These are phyloP conservation scores for Tupaia tana DNA, from an alignment of 2,113 vertebrate species.

Conservation along the genomic window DNA sequence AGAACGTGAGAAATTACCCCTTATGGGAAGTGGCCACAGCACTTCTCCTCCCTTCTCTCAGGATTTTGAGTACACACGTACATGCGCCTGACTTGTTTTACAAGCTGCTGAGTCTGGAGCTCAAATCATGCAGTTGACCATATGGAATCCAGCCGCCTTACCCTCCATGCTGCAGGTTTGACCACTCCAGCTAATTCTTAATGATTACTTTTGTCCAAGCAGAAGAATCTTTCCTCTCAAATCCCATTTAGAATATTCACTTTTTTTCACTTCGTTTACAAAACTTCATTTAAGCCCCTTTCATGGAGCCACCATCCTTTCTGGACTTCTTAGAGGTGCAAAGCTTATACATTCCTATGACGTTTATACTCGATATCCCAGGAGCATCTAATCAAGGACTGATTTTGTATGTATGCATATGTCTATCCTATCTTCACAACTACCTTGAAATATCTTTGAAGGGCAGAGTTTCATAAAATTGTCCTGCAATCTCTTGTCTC, in stretches of 20 bases:
- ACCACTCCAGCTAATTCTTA: neutral
- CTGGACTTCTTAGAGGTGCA: neutral
- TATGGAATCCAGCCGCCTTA: no score
- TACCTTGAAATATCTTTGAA: constrained; percentile 15
- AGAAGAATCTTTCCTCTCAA: neutral
- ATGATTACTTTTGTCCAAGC: neutral
- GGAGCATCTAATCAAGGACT: neutral
- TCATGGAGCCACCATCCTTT: neutral
- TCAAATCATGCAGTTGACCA: no score
- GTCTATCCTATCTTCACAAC: neutral
- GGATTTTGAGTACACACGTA: no score
- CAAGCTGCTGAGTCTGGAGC: no score
- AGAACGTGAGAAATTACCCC: no score
- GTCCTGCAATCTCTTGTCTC: neutral
- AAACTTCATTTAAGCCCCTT: neutral
- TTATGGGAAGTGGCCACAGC: no score
- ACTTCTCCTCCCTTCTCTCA: no score
- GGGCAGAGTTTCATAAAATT: neutral
- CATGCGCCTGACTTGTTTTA: no score
- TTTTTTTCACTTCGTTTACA: neutral
- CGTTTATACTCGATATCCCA: neutral
- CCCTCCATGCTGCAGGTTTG: no score
- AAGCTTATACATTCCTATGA: neutral
- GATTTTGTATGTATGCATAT: neutral
- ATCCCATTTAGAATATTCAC: neutral